Base-by-base conservation (phyloP, 1,140 invertebrate genomes). In the Halictus rubicundus region DNA sequence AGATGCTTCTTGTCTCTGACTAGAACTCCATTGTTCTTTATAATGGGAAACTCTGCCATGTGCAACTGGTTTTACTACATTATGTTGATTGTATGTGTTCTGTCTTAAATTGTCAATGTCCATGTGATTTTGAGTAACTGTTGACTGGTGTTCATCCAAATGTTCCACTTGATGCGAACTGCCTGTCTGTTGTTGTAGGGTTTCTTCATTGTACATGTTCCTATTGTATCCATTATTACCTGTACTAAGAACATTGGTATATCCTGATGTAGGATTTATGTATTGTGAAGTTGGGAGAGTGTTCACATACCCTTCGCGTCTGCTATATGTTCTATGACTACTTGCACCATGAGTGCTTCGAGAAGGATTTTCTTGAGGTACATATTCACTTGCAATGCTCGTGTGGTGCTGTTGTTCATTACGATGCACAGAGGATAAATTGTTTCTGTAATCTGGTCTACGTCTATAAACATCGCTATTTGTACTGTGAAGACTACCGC, bases 11-110 rank as follows among this genome's bases (percentile, higher is more conserved):
- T 66, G 84, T 23, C 37, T 70, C 37, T 81, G 80, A 63, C 87
- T 73, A 19, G 88, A 83, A 19, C 75, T 84, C 84, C 82, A 85
- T 3, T 82, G 75, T 71, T 90, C 75, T 63, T 89, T 76, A 14
- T 87, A 85, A 7, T 83, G 82, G 32, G 61, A 39, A 14, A 74
- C 46, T 37, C 68, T 75, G 0, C 77, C 66, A 21, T 39, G 57
- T 74, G 25, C 61, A 10, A 23, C 14, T 65, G 72, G 65, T 60
- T 66, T 32, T 46, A 42, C 27, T 3, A 4, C 14, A 5, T 57
- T 42, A 16, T 57, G 42, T 23, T 63, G 61, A 16, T 64, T 73
- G 5, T 80, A 61, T 0, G 21, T 57, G 25, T 9, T 72, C 0
- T 54, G 68, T 14, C 65, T 37, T 1, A 76, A 49, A 63, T 27